Conservation (phyloP, 2,888 invertebrate species). For the Drosophila pegasa region DNA sequence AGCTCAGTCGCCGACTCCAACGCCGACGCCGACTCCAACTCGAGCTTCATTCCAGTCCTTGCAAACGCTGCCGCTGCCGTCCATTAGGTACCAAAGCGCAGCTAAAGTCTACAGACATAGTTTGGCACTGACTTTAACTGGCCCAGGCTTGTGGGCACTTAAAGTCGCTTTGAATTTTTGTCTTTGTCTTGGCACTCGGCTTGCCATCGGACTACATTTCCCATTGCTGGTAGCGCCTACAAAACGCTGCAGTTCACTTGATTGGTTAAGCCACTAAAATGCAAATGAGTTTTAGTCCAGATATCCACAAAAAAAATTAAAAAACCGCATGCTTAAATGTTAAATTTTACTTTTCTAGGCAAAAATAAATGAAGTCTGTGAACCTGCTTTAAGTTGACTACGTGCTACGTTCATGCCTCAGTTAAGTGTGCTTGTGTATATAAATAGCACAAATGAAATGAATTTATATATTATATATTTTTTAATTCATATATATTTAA, state of each 20-base stretch:
- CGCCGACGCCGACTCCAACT: slow-evolving; percentile 6
- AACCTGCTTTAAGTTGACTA: too few relatives aligned
- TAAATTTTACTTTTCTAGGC: neutral
- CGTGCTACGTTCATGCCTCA: too few relatives aligned
- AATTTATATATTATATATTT: too few relatives aligned
- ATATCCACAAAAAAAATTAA: neutral
- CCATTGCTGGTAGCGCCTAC: slow-evolving; percentile 51
- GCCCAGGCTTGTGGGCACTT: slow-evolving; percentile 58
- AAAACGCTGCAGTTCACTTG: slow-evolving; percentile 8
- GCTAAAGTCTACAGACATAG: slow-evolving; percentile 49
- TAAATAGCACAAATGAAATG: too few relatives aligned
- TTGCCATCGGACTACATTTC: slow-evolving; percentile 21
- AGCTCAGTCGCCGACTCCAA: slow-evolving; percentile 21
- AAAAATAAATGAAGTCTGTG: too few relatives aligned
- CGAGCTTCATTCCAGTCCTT: slow-evolving; percentile 28
- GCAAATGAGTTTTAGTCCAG: slow-evolving; percentile 11
- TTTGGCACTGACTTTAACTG: slow-evolving; percentile 45
- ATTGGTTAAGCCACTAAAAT: slow-evolving; percentile 27
- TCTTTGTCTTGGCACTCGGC: slow-evolving; percentile 53
- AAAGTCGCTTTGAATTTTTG: slow-evolving; percentile 69
- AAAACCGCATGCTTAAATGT: neutral
- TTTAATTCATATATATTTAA: too few relatives aligned
- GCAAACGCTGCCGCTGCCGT: slow-evolving; percentile 24
- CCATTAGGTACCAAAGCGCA: slow-evolving; percentile 70
- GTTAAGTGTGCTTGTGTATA: too few relatives aligned